Evolutionary conservation across 2,888 invertebrate genomes (phyloP).

Genomic region (Frankliniella fusca): DNA sequence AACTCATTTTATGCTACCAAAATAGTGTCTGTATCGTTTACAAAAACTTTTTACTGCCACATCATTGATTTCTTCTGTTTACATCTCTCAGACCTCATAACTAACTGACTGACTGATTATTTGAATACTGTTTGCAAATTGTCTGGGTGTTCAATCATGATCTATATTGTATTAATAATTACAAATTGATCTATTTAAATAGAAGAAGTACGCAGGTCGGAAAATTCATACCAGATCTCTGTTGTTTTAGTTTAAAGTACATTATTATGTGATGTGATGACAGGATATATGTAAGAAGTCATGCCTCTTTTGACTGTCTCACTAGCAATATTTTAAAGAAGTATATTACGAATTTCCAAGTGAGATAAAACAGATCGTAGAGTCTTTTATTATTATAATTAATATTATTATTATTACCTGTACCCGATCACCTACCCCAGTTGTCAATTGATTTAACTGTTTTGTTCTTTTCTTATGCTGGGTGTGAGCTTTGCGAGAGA

Average conservation of each 20-base stretch:
- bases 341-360: constrained; percentile 17
- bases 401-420: background rate
- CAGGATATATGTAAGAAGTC: constrained; percentile 17
- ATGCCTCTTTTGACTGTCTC: constrained; percentile 11
- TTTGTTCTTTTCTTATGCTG: background rate
- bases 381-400: background rate
- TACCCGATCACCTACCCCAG: background rate
- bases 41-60: background rate
- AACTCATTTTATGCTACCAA: background rate
- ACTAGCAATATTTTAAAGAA: constrained; percentile 23
- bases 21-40: background rate
- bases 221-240: constrained; percentile 25
- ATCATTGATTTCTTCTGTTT: background rate
- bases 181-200: constrained; percentile 21
- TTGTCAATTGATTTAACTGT: background rate
- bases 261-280: constrained; percentile 25
- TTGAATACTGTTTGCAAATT: background rate
- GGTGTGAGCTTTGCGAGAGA: background rate
- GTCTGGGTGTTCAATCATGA: constrained; percentile 15
- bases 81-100: constrained; percentile 6
- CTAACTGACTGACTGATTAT: constrained; percentile 12
- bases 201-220: constrained; percentile 25
- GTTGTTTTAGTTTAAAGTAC: constrained; percentile 21
- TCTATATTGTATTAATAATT: constrained; percentile 21
- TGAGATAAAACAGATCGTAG: background rate